Evolutionary conservation across 2,888 invertebrate species (phyloP), one percentile per base, ranked within the genome.

Genomic region (Gnatocerus cornutus): DNA sequence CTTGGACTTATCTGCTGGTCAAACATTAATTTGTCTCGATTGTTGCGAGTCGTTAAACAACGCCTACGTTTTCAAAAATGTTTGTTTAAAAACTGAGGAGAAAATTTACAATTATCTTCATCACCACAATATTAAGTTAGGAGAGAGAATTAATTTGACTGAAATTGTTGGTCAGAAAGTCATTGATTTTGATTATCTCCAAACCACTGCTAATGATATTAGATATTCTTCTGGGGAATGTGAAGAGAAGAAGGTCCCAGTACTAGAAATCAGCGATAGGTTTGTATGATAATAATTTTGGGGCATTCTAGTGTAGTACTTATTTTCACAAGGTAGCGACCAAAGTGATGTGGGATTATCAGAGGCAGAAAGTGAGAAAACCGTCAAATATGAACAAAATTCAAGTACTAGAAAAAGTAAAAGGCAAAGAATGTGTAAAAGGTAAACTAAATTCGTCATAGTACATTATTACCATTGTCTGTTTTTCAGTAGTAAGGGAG

Each of bases 51-150:
- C 13, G 5, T 37, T 69, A 9, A 39, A 55, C 14, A 46, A 33
- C 4, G 59, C 69, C 12, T 65, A 53, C 41, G 45, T 14, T 8
- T 66, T 69, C 39, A 69, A 66, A 14, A 39, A 64, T 10, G 37
- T 43, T 9, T 69, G 65, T 12, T 37, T 69, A 12, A n/a, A 53
- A 46, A 53, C 61, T 1, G 65, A 69, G 13, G 48, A 65, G 46
- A 30, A 30, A 33, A 59, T 69, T 37, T 52, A 46, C n/a, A 39
- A 45, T 16, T 69, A 53, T 27, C 27, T 65, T n/a, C 12, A 58
- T 3, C n/a, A 59, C 50, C 8, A 46, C 41, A 37, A 66, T 13
- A 53, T 56, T 37, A 39, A 48, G 30, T 16, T 48, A 41, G 33
- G 63, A n/a, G 13, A 55, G 53, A 52, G 33, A 68, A 41, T 61